Evolutionary conservation across 2,113 vertebrate genomes (phyloP), one percentile per base, ranked within the genome.

Genomic region (Istiophorus platypterus): DNA sequence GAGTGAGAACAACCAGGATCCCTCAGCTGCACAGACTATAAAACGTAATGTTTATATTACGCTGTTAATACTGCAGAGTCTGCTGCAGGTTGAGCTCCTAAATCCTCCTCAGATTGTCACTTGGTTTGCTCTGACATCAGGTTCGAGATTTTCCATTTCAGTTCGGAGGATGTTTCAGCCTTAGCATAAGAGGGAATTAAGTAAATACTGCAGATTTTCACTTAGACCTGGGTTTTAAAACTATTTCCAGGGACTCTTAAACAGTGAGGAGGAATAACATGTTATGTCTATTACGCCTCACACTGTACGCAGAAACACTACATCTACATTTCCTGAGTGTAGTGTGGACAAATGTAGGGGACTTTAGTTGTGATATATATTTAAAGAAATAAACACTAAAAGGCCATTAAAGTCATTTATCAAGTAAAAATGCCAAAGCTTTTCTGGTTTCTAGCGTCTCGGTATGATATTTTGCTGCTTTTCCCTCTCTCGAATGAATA

Each of bases 21-120:
- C 39, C 45, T 73, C 54, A 41, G 84, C 80, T 29, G 52, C 75
- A 69, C 57, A 6, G 27, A 54, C 72, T 66, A 11, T 82, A 49
- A 74, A 88, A 79, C 73, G 56, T 26, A 2, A 0, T 85, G 89
- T 88, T 90, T 90, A 92, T 76, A 34, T 84, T 73, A 14, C 68
- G 2, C 64, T 80, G 83, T 78, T 85, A 54, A 65, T 13, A 34
- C 80, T 65, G 51, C 29, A 58, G 70, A 31, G 65, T 11, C 70
- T 49, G 62, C 78, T 76, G 67, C 73, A 20, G 63, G 49, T 61
- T n/a, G 26, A 4, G 39, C 67, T 67, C 59, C 49, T 72, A 34
- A 71, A 84, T 91, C 18, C 39, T 76, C 80, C 26, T 69, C 79
- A 78, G 7, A 0, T n/a, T 62, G 85, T 73, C 80, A n/a, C 17